Conservation (phyloP, 2,888 invertebrate genomes). For the Cybosia mesomella region DNA sequence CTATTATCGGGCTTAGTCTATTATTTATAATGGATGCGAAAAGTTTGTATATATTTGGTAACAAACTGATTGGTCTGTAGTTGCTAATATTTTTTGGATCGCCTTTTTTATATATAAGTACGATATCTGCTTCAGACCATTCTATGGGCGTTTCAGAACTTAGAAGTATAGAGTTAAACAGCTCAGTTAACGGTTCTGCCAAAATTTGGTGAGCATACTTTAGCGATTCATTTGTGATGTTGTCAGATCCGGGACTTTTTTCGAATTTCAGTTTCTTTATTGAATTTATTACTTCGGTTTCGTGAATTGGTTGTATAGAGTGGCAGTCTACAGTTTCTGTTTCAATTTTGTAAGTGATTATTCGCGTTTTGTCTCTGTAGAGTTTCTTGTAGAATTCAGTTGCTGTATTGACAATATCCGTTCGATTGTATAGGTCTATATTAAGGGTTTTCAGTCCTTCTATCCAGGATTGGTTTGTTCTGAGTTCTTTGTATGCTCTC, state of each 20-base stretch:
- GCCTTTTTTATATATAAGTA: no score
- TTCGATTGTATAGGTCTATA: background rate
- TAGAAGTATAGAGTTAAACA: conserved; percentile 24
- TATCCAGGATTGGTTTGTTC: background rate
- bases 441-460: background rate
- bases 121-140: no score
- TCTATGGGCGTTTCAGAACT: background rate
- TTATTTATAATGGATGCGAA: no score
- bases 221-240: conserved; percentile 29
- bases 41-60: no score
- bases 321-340: no score
- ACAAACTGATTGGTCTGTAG: no score
- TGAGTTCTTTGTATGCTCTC: no score
- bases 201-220: conserved; percentile 14
- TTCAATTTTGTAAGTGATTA: background rate
- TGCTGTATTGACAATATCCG: background rate
- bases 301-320: background rate
- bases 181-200: conserved; percentile 15
- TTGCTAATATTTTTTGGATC: no score
- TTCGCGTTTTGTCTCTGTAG: background rate
- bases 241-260: conserved; percentile 25
- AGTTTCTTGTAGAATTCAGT: conserved; percentile 1
- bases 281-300: background rate
- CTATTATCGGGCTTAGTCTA: no score
- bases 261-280: conserved; percentile 8